A percentile compares a stretch with the other conserved stretches of the same genome.
Evolutionary conservation across 2,113 vertebrate genomes (phyloP).

Genomic region (Paramormyrops kingsleyae): DNA sequence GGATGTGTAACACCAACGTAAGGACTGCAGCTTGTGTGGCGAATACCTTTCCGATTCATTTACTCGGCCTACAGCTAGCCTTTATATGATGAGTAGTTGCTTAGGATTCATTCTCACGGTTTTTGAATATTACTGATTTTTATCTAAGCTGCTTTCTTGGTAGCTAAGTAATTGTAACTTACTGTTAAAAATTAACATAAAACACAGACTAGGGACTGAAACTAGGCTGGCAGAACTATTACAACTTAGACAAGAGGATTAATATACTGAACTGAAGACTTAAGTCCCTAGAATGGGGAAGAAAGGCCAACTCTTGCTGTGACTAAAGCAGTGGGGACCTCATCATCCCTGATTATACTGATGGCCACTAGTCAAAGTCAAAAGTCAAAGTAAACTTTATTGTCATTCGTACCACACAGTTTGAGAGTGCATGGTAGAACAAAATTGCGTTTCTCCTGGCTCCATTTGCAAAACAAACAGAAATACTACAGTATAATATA

Average conservation of each 20-base stretch:
- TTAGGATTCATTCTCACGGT: not conserved
- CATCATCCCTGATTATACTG: not conserved
- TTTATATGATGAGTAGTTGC: not conserved
- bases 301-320: not conserved
- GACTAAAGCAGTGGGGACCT: not conserved
- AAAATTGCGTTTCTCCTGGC: too few relatives aligned
- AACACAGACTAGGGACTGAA: not conserved
- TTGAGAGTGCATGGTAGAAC: too few relatives aligned
- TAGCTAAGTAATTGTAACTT: not conserved
- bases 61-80: not conserved
- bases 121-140: not conserved
- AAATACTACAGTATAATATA: too few relatives aligned
- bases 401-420: too few relatives aligned
- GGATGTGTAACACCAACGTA: slow-evolving; percentile 80
- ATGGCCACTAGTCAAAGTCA: not conserved
- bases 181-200: not conserved
- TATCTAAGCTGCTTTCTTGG: not conserved
- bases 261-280: not conserved
- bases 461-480: too few relatives aligned
- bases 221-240: not conserved
- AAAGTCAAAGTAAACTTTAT: too few relatives aligned
- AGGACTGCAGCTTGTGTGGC: slow-evolving; percentile 35
- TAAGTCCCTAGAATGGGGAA: not conserved
- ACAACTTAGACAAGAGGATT: not conserved
- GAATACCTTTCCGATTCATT: not conserved